These are phyloP conservation scores for Pampusana beccarii DNA, from an alignment of 2,113 vertebrate species.

Conservation along the genomic window DNA sequence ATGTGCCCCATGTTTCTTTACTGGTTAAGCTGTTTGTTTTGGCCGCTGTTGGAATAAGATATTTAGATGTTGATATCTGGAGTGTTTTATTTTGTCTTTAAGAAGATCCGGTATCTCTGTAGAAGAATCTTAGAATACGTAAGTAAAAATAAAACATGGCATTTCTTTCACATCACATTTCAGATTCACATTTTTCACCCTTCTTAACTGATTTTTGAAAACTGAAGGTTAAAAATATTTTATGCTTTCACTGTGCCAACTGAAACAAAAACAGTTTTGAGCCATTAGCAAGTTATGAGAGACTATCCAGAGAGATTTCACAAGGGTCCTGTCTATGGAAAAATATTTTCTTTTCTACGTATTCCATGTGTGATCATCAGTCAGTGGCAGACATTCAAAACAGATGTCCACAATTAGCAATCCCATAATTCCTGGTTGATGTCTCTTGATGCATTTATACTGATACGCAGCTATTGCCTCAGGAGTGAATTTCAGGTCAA, in stretches of 20 bases:
- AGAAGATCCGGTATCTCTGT: not conserved
- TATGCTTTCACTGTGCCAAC: not conserved
- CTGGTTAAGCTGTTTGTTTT: not conserved
- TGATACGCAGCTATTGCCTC: not conserved
- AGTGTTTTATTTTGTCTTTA: not conserved
- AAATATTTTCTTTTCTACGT: slow-evolving; percentile 27
- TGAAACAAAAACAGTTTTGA: slow-evolving; percentile 17
- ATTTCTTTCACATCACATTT: not conserved
- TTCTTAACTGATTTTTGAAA: not conserved
- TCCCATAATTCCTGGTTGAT: not conserved
- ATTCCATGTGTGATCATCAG: not conserved
- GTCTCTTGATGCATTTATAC: not conserved
- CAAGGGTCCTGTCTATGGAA: not conserved
- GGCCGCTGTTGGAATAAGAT: not conserved
- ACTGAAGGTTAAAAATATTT: not conserved
- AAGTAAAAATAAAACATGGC: not conserved
- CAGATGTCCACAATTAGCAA: not conserved
- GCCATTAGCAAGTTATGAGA: not conserved
- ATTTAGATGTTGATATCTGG: not conserved
- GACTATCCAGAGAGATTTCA: slow-evolving; percentile 7
- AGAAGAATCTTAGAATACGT: not conserved
- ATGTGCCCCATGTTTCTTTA: not conserved
- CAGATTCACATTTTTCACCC: not conserved
- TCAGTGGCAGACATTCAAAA: not conserved
- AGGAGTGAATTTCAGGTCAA: not conserved